phyloP scores from a whole-genome alignment of 2,888 invertebrate genomes.

The Empis stercorea region DNA sequence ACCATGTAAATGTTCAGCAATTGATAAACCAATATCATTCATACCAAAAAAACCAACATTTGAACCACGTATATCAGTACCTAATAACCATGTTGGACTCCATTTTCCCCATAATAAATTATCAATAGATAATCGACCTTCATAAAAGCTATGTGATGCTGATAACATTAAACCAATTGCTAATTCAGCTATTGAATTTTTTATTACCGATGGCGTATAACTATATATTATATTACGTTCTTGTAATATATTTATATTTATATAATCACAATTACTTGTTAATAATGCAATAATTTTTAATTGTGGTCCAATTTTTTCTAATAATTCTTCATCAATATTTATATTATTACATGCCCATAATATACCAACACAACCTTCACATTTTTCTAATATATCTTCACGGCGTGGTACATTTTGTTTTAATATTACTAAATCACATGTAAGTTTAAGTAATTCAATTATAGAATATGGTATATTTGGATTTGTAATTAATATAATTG shows the following conservation, averaged over 20 bases:
- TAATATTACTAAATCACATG: conserved; percentile 25
- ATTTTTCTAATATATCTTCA: conserved; percentile 27
- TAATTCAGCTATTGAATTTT: conserved; percentile 69
- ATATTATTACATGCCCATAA: conserved; percentile 28
- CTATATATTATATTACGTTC: conserved; percentile 62
- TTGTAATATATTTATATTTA: conserved; percentile 60
- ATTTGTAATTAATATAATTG: conserved; percentile 54
- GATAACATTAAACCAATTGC: conserved; percentile 63
- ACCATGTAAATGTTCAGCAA: conserved; percentile 55
- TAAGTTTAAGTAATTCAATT: conserved; percentile 46
- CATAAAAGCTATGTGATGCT: conserved; percentile 63
- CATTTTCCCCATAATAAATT: conserved; percentile 21
- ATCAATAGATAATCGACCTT: conserved; percentile 54
- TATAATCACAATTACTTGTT: conserved; percentile 78
- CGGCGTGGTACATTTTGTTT: conserved; percentile 25
- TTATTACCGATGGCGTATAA: conserved; percentile 63
- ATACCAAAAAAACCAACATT: conserved; percentile 77
- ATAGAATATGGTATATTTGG: conserved; percentile 52
- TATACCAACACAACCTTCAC: conserved; percentile 28
- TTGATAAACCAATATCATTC: conserved; percentile 63
- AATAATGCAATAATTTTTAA: conserved; percentile 67
- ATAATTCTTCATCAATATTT: conserved; percentile 24
- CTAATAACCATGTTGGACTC: conserved; percentile 55
- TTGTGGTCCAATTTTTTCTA: conserved; percentile 41
- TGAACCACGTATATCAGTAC: conserved; percentile 61